Percentiles rank a stretch among this genome's conserved stretches.
Conservation (phyloP, 1,140 invertebrate species). For the Zophobas morio region DNA sequence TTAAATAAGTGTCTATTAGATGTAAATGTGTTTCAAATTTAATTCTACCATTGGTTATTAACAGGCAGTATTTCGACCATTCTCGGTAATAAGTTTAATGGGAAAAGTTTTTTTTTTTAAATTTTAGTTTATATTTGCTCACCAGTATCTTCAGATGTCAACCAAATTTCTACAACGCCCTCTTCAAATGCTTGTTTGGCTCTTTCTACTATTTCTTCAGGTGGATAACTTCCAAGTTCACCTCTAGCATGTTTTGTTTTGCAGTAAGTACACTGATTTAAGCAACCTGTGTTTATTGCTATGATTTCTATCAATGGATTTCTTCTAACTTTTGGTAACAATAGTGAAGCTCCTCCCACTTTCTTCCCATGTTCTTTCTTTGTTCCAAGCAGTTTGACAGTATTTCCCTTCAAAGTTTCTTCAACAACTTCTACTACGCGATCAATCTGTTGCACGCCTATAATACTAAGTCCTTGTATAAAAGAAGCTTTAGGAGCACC, state of each 20-base stretch:
- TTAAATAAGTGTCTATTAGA: too few species aligned
- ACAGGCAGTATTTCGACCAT: too few species aligned
- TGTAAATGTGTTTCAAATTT: too few species aligned
- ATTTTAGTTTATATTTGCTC: too few species aligned
- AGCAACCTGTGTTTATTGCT: conserved; percentile 96
- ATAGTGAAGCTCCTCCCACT: conserved; percentile 87
- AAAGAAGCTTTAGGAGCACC: conserved; percentile 83
- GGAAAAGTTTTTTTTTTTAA: too few species aligned
- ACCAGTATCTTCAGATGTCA: conserved; percentile 97
- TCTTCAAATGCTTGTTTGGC: conserved; percentile 90
- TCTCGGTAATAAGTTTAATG: background rate
- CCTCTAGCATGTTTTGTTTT: conserved; percentile 98
- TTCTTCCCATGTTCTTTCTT: conserved; percentile 88
- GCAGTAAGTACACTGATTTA: conserved; percentile 99
- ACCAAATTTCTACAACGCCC: conserved; percentile 97
- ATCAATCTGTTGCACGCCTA: conserved; percentile 98
- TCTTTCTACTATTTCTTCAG: conserved; percentile 85
- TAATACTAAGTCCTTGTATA: conserved; percentile 88
- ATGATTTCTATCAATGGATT: conserved; percentile 99
- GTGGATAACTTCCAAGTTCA: conserved; percentile 93
- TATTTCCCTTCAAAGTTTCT: conserved; percentile 95
- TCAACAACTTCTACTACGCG: conserved; percentile 99
- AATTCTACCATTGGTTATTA: too few species aligned
- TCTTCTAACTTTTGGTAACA: conserved; percentile 93
- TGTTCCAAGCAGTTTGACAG: conserved; percentile 85